Base-by-base conservation (phyloP, 2,888 invertebrate genomes). In the Leistus spinibarbis region DNA sequence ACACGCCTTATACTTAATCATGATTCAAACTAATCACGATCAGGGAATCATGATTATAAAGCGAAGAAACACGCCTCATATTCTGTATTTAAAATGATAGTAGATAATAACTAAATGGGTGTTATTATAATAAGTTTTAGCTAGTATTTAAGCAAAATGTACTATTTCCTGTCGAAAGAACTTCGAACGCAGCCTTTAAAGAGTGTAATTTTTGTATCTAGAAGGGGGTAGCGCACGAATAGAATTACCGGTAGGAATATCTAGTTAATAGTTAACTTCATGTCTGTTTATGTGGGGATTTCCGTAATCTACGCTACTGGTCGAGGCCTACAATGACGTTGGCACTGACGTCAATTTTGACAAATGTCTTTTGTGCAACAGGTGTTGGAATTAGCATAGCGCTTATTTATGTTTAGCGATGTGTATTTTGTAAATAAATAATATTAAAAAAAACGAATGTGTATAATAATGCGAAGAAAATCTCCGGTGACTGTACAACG, bases 401-500 rank as follows among this genome's bases (percentile, higher is more conserved):
- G 2, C 16, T 16, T 16, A 20, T 60, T 19, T 17, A 17, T 2
- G 22, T 20, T 19, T 17, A 60, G 3, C 19, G 19, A 17, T 19
- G 20, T 60, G 60, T 60, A 20, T 22, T 20, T 20, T 19, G 19
- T 60, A 16, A 19, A 17, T 5, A 60, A 60, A 19, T 60, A 22
- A 5, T 16, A 10, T 60, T 60, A 10, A 60, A 19, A 40, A 10
- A 40, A 1, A 40, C 20, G 13, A 60, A 60, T 23, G 64, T 27
- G 1, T 56, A 9, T 4, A 19, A 74, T 60, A 74, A 75, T 75
- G 75, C 22, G 75, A 75, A 89, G 90, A 75, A 91, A 90, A 82
- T 90, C 91, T 78, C 90, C 91, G 66, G 86, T 87, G 76, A 88
- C 88, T 24, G 91, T 93, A 69, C 92, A 93, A 82, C 91, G 92